phyloP scores from a whole-genome alignment of 2,797 vertebrate species.

The Lates japonicus region DNA sequence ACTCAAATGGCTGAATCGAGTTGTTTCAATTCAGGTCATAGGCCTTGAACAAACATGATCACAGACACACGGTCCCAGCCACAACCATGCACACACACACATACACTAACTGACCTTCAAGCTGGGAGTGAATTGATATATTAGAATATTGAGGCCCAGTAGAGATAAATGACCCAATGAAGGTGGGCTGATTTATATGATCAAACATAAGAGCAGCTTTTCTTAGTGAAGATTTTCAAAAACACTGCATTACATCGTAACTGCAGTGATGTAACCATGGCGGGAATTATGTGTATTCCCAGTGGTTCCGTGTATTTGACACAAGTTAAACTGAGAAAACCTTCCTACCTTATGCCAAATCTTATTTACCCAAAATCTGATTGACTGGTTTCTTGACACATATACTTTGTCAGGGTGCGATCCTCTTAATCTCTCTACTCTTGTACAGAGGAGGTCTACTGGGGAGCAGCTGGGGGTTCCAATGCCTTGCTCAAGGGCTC shows the following conservation, averaged over 20 bases:
- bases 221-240: neutral
- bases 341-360: neutral
- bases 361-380: neutral
- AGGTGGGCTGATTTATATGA: neutral
- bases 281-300: neutral
- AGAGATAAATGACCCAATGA: constrained; percentile 32
- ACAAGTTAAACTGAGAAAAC: neutral
- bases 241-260: neutral
- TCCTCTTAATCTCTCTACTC: neutral
- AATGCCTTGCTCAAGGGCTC: constrained; percentile 6
- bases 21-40: constrained; percentile 44
- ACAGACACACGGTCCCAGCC: neutral
- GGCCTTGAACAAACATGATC: constrained; percentile 25
- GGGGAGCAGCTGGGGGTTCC: neutral
- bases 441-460: neutral
- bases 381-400: neutral
- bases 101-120: constrained; percentile 69
- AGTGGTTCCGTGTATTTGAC: neutral
- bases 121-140: constrained; percentile 48
- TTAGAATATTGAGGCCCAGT: constrained; percentile 29
- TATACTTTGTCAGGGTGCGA: neutral
- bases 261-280: no score
- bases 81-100: constrained; percentile 24
- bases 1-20: constrained; percentile 35
- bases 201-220: constrained; percentile 1